These are phyloP conservation scores for Cryptocheilus praepositus DNA, from an alignment of 2,888 invertebrate genomes.

Conservation along the genomic window DNA sequence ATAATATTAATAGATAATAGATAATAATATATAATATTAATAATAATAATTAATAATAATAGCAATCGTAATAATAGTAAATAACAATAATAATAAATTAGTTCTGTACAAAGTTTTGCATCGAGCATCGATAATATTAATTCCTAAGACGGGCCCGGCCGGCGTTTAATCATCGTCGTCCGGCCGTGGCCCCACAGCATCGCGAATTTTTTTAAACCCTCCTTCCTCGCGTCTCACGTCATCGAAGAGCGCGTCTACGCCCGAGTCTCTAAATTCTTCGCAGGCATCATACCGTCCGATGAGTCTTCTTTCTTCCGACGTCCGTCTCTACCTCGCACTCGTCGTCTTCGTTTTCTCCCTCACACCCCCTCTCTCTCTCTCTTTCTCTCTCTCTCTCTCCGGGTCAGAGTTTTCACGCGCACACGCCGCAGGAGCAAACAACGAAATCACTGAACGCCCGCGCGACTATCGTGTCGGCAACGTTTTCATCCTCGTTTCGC, in stretches of 20 bases:
- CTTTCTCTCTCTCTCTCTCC: not conserved
- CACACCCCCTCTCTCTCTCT: not conserved
- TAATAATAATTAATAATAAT: constrained; percentile 69
- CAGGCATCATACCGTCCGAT: constrained; percentile 10
- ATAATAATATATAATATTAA: constrained; percentile 65
- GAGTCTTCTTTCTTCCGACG: too few species aligned
- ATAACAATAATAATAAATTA: constrained; percentile 75
- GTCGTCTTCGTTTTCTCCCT: too few species aligned
- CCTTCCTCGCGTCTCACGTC: constrained; percentile 13
- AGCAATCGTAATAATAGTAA: constrained; percentile 67
- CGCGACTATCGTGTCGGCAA: too few species aligned
- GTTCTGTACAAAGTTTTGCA: constrained; percentile 73
- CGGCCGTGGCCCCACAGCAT: constrained; percentile 63
- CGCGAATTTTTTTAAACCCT: constrained; percentile 34
- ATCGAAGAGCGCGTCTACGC: not conserved
- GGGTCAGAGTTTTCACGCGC: not conserved
- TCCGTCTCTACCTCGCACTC: too few species aligned
- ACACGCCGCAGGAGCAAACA: too few species aligned
- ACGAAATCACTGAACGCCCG: too few species aligned
- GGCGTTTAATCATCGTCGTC: constrained; percentile 24
- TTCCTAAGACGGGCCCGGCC: constrained; percentile 60
- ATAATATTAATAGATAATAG: constrained; percentile 60
- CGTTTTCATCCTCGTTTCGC: too few species aligned
- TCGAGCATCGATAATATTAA: constrained; percentile 69
- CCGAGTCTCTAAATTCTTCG: constrained; percentile 9